A percentile compares a stretch with the other conserved stretches of the same genome.
phyloP scores from a whole-genome alignment of 2,888 invertebrate species.

The Ennomos quercinarius region DNA sequence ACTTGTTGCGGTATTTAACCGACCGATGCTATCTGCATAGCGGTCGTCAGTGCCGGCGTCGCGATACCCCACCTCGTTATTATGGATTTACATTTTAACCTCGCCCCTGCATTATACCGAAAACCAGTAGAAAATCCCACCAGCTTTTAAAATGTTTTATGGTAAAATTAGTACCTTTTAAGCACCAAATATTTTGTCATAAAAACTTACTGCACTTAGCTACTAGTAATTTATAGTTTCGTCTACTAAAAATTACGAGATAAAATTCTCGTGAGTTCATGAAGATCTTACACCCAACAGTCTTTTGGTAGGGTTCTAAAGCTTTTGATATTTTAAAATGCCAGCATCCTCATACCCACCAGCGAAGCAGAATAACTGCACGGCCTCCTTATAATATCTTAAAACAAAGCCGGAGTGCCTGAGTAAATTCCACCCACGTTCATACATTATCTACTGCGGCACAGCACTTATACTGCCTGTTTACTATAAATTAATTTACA shows the following conservation, averaged over 20 bases:
- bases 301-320: too few species aligned
- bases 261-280: too few species aligned
- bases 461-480: constrained; percentile 56
- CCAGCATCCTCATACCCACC: too few species aligned
- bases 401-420: background rate
- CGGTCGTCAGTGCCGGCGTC: constrained; percentile 69
- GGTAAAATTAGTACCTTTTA: too few species aligned
- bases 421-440: background rate
- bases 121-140: constrained; percentile 10
- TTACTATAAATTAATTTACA: constrained; percentile 48
- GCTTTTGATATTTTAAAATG: too few species aligned
- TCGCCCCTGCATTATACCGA: constrained; percentile 35
- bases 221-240: too few species aligned
- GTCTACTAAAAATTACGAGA: too few species aligned
- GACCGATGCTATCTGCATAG: constrained; percentile 78
- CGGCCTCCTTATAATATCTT: too few species aligned
- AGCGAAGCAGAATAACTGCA: too few species aligned
- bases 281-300: too few species aligned
- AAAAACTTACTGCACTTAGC: too few species aligned
- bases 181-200: too few species aligned
- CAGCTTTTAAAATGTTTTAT: background rate
- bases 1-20: constrained; percentile 83
- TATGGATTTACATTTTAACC: constrained; percentile 76
- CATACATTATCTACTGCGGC: constrained; percentile 7
- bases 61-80: constrained; percentile 70